Conservation (phyloP, 92 coral and sea anemone species). For the Muricea muricata region DNA sequence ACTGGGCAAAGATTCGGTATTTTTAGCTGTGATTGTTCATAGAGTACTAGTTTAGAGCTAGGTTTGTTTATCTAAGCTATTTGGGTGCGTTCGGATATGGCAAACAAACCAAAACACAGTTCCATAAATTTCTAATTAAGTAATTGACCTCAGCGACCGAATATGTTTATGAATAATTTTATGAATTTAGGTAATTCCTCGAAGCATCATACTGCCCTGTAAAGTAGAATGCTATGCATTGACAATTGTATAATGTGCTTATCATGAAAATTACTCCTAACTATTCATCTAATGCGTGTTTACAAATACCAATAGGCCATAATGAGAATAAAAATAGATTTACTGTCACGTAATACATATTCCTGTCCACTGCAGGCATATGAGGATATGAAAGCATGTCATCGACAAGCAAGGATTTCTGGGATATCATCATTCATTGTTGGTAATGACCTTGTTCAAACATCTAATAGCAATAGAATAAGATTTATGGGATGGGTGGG, state of each 20-base stretch:
- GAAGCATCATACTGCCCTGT: neutral
- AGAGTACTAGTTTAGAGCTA: neutral
- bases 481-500: too few species aligned
- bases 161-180: too few species aligned
- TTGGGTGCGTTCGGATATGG: too few species aligned
- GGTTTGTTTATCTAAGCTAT: neutral
- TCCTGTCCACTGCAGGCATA: neutral
- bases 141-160: too few species aligned
- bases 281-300: too few species aligned
- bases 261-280: too few species aligned
- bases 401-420: conserved; percentile 21
- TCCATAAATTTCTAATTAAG: neutral
- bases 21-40: neutral
- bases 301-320: too few species aligned
- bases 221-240: neutral
- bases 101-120: neutral
- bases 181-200: too few species aligned
- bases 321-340: too few species aligned
- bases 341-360: too few species aligned
- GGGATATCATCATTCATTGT: conserved; percentile 32
- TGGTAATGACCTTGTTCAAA: neutral
- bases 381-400: conserved; percentile 34
- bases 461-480: neutral
- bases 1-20: neutral
- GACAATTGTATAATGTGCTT: too few species aligned